These are phyloP conservation scores for Stercorarius parasiticus DNA, from an alignment of 2,113 vertebrate genomes.

Conservation along the genomic window DNA sequence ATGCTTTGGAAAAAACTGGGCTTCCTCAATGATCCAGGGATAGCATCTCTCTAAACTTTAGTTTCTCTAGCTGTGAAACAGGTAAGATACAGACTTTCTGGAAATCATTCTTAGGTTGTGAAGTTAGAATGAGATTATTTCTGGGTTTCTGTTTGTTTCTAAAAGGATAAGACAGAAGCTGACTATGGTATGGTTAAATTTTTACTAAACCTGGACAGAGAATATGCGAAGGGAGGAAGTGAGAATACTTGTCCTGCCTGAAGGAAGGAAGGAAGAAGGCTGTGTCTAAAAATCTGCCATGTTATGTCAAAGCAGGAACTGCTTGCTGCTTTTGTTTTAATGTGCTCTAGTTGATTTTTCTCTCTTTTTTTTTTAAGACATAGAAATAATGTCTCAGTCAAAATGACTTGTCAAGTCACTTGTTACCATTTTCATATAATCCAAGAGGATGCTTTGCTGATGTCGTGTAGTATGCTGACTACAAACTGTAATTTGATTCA, in stretches of 20 bases:
- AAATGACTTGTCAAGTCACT: not conserved
- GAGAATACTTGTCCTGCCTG: not conserved
- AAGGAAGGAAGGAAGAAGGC: not conserved
- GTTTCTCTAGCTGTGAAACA: not conserved
- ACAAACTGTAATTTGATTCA: not conserved
- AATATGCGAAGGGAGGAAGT: not conserved
- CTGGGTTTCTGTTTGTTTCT: not conserved
- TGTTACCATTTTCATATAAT: not conserved
- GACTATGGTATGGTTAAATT: not conserved
- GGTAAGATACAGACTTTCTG: not conserved
- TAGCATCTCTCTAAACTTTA: not conserved
- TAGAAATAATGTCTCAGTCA: not conserved
- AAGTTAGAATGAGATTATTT: not conserved
- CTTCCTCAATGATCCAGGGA: not conserved
- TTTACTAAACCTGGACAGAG: not conserved
- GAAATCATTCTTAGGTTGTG: not conserved
- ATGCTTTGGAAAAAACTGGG: rapidly evolving
- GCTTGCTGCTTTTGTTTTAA: not conserved
- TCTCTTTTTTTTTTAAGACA: not conserved
- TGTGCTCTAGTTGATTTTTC: not conserved
- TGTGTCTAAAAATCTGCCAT: not conserved
- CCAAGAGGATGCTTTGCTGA: not conserved
- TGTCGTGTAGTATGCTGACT: no score
- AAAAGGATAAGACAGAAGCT: not conserved
- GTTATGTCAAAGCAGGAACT: not conserved